Base-by-base conservation (phyloP, 2,113 vertebrate species). In the Phrynosoma blainvillii region DNA sequence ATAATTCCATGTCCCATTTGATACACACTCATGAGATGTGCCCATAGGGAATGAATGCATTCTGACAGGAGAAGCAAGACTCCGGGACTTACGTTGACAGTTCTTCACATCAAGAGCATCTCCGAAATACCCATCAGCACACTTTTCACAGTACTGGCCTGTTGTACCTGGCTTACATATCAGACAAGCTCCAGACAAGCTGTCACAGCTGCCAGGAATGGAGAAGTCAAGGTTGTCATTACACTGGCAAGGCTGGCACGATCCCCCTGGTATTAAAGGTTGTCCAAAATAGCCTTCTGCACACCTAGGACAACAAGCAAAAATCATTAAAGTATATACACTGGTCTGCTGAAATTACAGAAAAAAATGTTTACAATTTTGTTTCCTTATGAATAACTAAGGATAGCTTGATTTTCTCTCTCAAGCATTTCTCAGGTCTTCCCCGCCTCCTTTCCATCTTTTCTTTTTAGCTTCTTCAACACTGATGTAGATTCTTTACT, bases 211-310 rank as follows among this genome's bases (percentile, higher is more conserved):
- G 92, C 96, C 97, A 91, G 97, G 97, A 88, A 95, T 2, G 27
- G 98, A 98, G 86, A 98, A 96, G 96, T 99, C 98, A 95, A 99
- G 97, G 96, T 99, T 99, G 91, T 96, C 96, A 92, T 97, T 97
- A 96, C 99, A 99, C 8, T 95, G 95, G 93, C 99, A 99, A 5
- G 96, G 98, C 89, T 97, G 97, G 95, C 99, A 99, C 0, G 96
- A 98, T 91, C 97, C 97, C 23, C 99, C 98, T 36, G 97, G 97
- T 91, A 97, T 91, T 12, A 92, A 82, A 85, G 99, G 98, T 84
- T 97, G 97, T 82, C 99, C 99, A 59, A 97, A 98, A 97, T 98
- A 99, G 78, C 99, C 99, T 84, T 98, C 98, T 84, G 97, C 96
- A 95, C 99, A 99, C 94, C 99, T 99, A 95, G 3, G 5, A 92